Base-by-base conservation (phyloP, 2,113 vertebrate genomes). In the Ranitomeya variabilis region DNA sequence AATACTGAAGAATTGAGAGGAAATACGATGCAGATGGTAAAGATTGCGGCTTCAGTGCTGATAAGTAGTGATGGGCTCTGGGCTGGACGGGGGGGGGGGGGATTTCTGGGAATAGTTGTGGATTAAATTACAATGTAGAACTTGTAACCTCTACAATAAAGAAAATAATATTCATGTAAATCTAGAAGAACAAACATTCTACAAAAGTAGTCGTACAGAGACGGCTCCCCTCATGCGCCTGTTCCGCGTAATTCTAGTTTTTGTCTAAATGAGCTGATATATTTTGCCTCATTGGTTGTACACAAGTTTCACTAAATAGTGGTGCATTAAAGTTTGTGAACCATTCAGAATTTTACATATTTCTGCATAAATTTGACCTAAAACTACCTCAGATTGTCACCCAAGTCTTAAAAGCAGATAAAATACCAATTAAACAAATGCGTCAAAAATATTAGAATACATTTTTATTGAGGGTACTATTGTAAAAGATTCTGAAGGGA, bases 21-120 rank as follows among this genome's bases (percentile, higher is more conserved):
- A 82, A 88, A 88, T 83, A 83, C 16, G 57, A 82, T 51, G 62
- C 79, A 73, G 79, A 83, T 82, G 86, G 26, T 3, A 18, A 71
- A 87, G 60, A 78, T 54, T 79, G 37, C 80, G 78, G 51, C 54
- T 15, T 69, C 67, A 55, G 51, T 3, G 15, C 9, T 81, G 45
- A 13, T 51, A 55, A 45, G 64, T n/a, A 21, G 54, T 23, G 11
- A 26, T 55, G 19, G 52, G 14, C 23, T 62, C 21, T 54, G 66
- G 64, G 21, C 6, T 10, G 19, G 54, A 52, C 1, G 0, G 9
- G 1, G 19, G 37, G 71, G 71, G 52, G 19, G 37, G 71, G 71
- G 52, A 51, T 69, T 67, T 83, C 62, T 66, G 54, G 9, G 55
- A 80, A 80, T 60, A 80, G 5, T 31, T 45, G 62, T 16, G 37